Evolutionary conservation across 2,888 invertebrate species (phyloP), one percentile per base, ranked within the genome.

Genomic region (Meiosimyza decipiens): DNA sequence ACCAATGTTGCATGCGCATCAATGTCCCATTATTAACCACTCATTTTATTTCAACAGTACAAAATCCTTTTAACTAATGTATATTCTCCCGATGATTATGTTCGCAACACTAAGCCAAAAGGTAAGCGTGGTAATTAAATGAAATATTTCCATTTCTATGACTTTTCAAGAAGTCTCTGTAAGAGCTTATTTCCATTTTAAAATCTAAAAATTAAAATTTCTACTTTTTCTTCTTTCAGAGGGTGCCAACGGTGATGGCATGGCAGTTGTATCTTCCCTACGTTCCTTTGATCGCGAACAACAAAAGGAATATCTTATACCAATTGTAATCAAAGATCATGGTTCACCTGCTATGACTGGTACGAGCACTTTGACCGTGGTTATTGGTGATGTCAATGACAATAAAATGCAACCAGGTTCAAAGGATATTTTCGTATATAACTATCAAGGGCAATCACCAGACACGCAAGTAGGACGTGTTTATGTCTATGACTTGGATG

Each of bases 341-440:
- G 98, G 98, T 55, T 95, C 95, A 79, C 97, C 97, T n/a, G 93
- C 95, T 0, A 95, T 97, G 95, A 96, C 96, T 16, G 98, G 97
- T 76, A 98, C 98, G 12, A 96, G 96, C 83, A 98, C 97, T 0
- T 88, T 99, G 52, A 98, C 97, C 0, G 96, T 99, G 40, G 95
- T 98, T 66, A 98, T 99, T 80, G 98, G 98, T 28, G 99, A 99
- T 87, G 94, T 95, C 28, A 99, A 99, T 87, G 99, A 99, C 86
- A 98, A 99, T 87, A 96, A 97, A 88, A 99, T 99, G 96, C 95
- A 95, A 84, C 96, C 98, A 0, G 99, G 99, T 1, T 94, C 95
- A 6, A 99, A 99, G 89, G 95, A 97, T 78, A 97, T 99, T 82
- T 95, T 97, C 84, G 97, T 98, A 3, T 99, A 99, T 88, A 98